phyloP scores from a whole-genome alignment of 2,888 invertebrate genomes.

The Conchocele bisecta region DNA sequence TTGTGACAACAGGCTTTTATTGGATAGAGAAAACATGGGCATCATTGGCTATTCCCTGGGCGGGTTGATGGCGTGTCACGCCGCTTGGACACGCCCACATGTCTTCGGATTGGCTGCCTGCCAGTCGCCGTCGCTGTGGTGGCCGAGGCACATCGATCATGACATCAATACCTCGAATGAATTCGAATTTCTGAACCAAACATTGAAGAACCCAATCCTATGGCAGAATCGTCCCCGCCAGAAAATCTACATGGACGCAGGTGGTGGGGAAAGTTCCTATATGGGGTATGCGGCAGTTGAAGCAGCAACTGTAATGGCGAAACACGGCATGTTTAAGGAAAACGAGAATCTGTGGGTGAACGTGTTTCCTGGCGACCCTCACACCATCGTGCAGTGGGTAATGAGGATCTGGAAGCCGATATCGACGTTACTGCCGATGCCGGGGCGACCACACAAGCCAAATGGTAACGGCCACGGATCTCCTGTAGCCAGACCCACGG shows the following conservation, averaged over 20 bases:
- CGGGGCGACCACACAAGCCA: no score
- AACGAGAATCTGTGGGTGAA: slow-evolving; percentile 28
- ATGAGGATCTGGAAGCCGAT: neutral
- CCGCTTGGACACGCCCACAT: slow-evolving; percentile 31
- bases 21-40: slow-evolving; percentile 12
- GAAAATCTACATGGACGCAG: slow-evolving; percentile 33
- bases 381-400: neutral
- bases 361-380: slow-evolving; percentile 10
- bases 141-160: slow-evolving; percentile 3
- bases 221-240: neutral
- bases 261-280: slow-evolving; percentile 10
- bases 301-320: neutral
- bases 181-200: slow-evolving; percentile 29
- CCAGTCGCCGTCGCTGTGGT: slow-evolving; percentile 37
- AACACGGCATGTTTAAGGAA: neutral
- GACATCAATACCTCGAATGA: neutral
- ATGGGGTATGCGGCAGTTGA: slow-evolving; percentile 17
- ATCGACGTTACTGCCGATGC: neutral
- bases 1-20: neutral
- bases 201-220: slow-evolving; percentile 5
- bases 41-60: slow-evolving; percentile 38
- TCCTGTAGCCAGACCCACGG: no score
- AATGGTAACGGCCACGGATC: no score
- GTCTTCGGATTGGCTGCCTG: slow-evolving; percentile 36
- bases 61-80: slow-evolving; percentile 37